A percentile compares a stretch with the other conserved stretches of the same genome.
Conservation (phyloP, 35 echinoderm and acorn worm species). For the Eucidaris tribuloides region DNA sequence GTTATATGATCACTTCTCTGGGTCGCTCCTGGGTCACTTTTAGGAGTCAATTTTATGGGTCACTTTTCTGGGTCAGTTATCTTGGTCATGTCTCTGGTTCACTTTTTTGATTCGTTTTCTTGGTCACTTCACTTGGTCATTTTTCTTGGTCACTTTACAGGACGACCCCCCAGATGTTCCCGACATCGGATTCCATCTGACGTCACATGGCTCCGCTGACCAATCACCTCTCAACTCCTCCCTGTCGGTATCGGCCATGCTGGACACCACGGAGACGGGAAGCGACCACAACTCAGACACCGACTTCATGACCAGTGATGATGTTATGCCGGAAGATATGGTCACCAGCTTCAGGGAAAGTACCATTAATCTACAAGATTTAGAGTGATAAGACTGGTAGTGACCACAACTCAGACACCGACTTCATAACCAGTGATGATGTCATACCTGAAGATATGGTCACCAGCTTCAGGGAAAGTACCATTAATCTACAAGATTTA, state of each 20-base stretch:
- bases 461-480: constrained; percentile 63
- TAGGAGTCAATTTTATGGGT: too few relatives aligned
- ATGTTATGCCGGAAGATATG: too few relatives aligned
- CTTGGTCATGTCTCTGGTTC: too few relatives aligned
- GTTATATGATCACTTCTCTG: too few relatives aligned
- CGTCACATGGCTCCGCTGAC: constrained; percentile 41
- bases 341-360: constrained; percentile 64
- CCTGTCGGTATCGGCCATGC: constrained; percentile 65
- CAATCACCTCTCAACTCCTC: constrained; percentile 55
- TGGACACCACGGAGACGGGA: constrained; percentile 24
- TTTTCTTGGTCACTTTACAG: too few relatives aligned
- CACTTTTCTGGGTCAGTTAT: too few relatives aligned
- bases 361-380: constrained; percentile 73
- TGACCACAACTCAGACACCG: constrained; percentile 9
- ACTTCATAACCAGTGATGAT: constrained; percentile 15
- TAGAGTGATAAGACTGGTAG: constrained; percentile 45
- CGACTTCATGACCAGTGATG: too few relatives aligned
- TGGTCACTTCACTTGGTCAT: too few relatives aligned
- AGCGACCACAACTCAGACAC: too few relatives aligned
- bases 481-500: constrained; percentile 84
- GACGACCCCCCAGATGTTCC: constrained; percentile 81
- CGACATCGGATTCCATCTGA: constrained; percentile 64
- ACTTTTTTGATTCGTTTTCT: too few relatives aligned
- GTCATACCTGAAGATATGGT: constrained; percentile 7
- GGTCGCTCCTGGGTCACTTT: too few relatives aligned